Base-by-base conservation (phyloP, 2,113 vertebrate species). In the Probosciger aterrimus region DNA sequence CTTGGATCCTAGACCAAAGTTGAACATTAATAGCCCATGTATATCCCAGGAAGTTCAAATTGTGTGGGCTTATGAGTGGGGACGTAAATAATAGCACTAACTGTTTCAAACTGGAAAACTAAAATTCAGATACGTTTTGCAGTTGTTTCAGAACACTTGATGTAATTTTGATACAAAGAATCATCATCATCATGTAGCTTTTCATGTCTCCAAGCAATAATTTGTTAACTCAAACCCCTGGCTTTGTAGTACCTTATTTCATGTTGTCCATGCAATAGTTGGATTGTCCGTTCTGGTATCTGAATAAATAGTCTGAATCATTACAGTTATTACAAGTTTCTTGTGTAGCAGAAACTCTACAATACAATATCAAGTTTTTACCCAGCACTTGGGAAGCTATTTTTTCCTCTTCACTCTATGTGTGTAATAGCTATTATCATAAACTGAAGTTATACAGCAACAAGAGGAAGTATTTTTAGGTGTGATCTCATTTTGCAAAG, bases 401-500 rank as follows among this genome's bases (percentile, higher is more conserved):
- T 88, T 94, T 95, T 96, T 79, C 47, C 74, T 89, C 44, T 88
- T 95, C 19, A 4, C 69, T 94, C 23, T 90, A 86, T 53, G 62
- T 30, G 31, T 96, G 93, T 82, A 94, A 96, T 95, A 92, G 77
- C 69, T 92, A 94, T 96, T 96, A 96, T 59, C 73, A 85, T 88
- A 94, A 95, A 93, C 52, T 65, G 69, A 88, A 94, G 41, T 95
- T 94, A 86, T 68, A 84, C n/a, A 71, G 86, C 82, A 95, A 96
- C 89, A 96, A 96, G 91, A 86, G 95, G 93, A 95, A 96, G 93
- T 96, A 94, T 96, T 96, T 96, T 96, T 95, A 94, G 95, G 95
- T 94, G 95, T 96, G 96, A 96, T 94, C 82, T 97, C 95, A 95
- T 82, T 95, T 95, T 94, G 91, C 69, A 47, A 92, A 93, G 88